These are phyloP conservation scores for Drosophila nasuta DNA, from an alignment of 1,140 invertebrate genomes.

Conservation along the genomic window DNA sequence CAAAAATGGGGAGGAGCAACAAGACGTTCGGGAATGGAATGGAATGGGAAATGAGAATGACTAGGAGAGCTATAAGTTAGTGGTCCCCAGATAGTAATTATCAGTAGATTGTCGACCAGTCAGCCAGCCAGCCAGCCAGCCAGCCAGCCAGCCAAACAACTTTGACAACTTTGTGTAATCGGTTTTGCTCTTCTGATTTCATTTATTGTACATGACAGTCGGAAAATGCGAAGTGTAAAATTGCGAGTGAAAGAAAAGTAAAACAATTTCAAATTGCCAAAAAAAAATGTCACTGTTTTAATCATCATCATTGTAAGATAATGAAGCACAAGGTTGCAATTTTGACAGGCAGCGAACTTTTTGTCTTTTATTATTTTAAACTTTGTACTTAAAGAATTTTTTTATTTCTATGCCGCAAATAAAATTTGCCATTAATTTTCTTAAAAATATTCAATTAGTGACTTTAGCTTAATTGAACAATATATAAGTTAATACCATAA, in stretches of 20 bases:
- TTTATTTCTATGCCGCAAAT: too few relatives aligned
- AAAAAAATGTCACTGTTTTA: too few relatives aligned
- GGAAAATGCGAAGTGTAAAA: neutral
- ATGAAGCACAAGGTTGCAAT: too few relatives aligned
- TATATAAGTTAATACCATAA: too few relatives aligned
- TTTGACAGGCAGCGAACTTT: too few relatives aligned
- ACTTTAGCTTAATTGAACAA: too few relatives aligned
- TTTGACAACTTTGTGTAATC: constrained; percentile 79
- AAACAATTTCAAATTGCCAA: neutral
- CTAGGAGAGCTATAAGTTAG: constrained; percentile 67
- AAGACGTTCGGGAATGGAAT: neutral
- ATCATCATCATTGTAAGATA: too few relatives aligned
- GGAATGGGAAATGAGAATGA: neutral
- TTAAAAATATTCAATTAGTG: too few relatives aligned
- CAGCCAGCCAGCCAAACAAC: constrained; percentile 51
- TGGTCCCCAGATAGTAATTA: constrained; percentile 82
- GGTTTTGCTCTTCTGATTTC: constrained; percentile 74
- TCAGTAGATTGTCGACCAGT: constrained; percentile 73
- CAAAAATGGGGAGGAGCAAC: neutral
- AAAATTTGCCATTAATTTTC: too few relatives aligned
- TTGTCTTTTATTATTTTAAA: too few relatives aligned
- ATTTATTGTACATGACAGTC: constrained; percentile 67
- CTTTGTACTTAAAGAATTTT: too few relatives aligned
- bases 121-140: too few relatives aligned
- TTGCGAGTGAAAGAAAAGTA: neutral